Evolutionary conservation across 1,140 invertebrate species (phyloP).

Genomic region (Polypedilum vanderplanki): DNA sequence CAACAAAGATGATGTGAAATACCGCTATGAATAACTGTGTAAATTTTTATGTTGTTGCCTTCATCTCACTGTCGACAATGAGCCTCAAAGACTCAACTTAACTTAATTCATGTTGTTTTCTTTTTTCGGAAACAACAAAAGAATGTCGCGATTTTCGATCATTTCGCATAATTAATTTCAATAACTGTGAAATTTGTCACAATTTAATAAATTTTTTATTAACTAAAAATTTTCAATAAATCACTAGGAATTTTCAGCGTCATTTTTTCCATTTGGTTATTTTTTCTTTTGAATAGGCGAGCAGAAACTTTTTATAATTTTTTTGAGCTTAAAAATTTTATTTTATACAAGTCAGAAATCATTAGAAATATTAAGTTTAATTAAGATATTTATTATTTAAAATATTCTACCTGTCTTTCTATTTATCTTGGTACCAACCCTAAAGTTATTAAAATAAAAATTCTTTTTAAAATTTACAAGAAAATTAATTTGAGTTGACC

Average conservation of each 20-base stretch:
- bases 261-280: conserved; percentile 9
- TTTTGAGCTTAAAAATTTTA: too few species aligned
- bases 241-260: background rate
- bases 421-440: too few species aligned
- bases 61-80: conserved; percentile 5
- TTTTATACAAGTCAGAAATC: too few species aligned
- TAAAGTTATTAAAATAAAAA: too few species aligned
- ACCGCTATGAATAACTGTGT: conserved; percentile 23
- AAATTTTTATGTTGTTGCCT: conserved; percentile 9
- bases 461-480: too few species aligned
- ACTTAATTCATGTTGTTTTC: background rate
- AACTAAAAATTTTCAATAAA: background rate
- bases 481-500: too few species aligned
- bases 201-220: background rate
- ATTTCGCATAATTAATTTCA: background rate
- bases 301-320: too few species aligned
- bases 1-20: conserved; percentile 12
- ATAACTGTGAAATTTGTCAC: background rate
- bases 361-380: too few species aligned
- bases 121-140: background rate
- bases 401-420: too few species aligned
- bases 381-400: too few species aligned
- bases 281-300: background rate
- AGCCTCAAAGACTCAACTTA: background rate
- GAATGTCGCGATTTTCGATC: conserved; percentile 6